Evolutionary conservation across 2,888 invertebrate species (phyloP), one percentile per base, ranked within the genome.

Genomic region (Leucophora obtusa): DNA sequence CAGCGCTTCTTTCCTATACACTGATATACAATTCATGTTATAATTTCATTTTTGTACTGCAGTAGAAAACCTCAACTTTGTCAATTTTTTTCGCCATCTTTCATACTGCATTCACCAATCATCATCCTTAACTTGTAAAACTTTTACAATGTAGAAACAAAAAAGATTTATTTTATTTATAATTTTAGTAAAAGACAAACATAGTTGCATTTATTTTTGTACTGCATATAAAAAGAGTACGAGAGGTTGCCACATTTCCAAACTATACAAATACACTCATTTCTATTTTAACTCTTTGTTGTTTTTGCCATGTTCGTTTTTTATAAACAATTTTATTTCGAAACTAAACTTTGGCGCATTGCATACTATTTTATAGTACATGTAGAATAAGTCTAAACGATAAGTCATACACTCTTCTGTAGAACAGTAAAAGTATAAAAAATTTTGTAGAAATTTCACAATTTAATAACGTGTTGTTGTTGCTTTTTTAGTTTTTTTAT

Each of bases 271-370:
- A 38, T 38, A 11, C 7, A 54, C 60, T 21, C 33, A 47, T 18
- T 60, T 54, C 47, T 60, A 47, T 68, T 68, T 75, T 54, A 33
- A 60, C 51, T 35, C 35, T 50, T 14, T 35, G 47, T 14, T 58
- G 24, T 65, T 51, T 62, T 47, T 7, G 38, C 38, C 38, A 11
- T 2, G 0, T 58, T n/a, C n/a, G n/a, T 60, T 68, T 68, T 24
- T 33, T 6, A 47, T 50, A 75, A 63, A 38, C 21, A 70, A 59
- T 75, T 70, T 70, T 69, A 69, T 69, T 76, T 63, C 18, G 5
- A 5, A 38, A 63, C 24, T 15, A 28, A 76, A 77, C 56, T 81
- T 81, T 81, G 81, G 81, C 81, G 81, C 81, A 81, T 66, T 81
- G 81, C 73, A 73, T 38, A 77, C 58, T 56, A 66, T 77, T 66